Evolutionary conservation across 2,797 vertebrate species (phyloP), one percentile per base, ranked within the genome.

Genomic region (Apodemus agrarius): DNA sequence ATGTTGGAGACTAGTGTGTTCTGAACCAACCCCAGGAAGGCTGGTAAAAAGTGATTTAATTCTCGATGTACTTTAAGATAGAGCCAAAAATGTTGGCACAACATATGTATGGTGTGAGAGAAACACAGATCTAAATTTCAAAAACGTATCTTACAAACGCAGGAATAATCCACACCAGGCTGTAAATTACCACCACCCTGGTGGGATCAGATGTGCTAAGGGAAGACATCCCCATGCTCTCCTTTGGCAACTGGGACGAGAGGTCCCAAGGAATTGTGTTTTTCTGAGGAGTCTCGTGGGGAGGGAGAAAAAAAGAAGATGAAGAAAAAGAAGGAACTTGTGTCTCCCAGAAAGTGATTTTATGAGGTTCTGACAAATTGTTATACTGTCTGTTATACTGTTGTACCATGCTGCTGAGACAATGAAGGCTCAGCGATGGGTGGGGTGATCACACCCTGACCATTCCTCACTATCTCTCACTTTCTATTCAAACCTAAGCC

Each of bases 41-140:
- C 52, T 79, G 37, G 54, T 67, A 46, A 89, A 75, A 89, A 61
- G 24, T 74, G 31, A 43, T 79, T 93, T 16, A 40, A 49, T 86
- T 72, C 86, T 93, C 46, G 26, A 46, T 89, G n/a, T n/a, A 91
- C 83, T 84, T 96, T 88, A 78, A 79, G 54, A 26, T 12, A 46
- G 16, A 90, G 14, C 3, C 34, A 83, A 4, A 12, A 80, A n/a
- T 80, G 24, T 93, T 96, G 63, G n/a, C 31, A 69, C 76, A 26
- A 69, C 86, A 14, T 9, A 37, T 87, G 43, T 26, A 12, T 76
- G 21, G 11, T 88, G 0, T 78, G 63, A 95, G 31, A 94, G 75
- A 93, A 90, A 69, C n/a, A 59, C 3, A 63, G 63, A 76, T 88
- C 22, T 76, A 94, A 75, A 88, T 46, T 92, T 19, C 67, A 61